Evolutionary conservation across 2,113 vertebrate species (phyloP).

Genomic region (Pollimyrus isidori): DNA sequence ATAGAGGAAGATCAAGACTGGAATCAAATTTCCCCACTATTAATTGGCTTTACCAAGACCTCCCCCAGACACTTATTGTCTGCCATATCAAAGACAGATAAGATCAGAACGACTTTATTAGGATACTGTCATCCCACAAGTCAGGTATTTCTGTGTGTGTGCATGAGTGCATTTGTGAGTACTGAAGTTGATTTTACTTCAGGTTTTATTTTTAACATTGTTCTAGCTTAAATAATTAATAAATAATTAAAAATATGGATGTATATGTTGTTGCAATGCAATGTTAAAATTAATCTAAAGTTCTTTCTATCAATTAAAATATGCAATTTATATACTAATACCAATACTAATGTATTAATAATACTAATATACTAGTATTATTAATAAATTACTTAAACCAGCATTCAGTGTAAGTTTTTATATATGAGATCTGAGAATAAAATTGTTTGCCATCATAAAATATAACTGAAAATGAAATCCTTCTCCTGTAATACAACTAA

Average conservation of each 20-base stretch:
- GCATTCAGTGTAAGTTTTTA: neutral
- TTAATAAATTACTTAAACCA: neutral
- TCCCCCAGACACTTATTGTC: neutral
- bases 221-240: neutral
- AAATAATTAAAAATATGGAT: neutral
- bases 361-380: neutral
- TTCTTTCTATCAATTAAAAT: neutral
- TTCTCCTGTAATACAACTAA: neutral
- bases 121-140: neutral
- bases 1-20: conserved; percentile 18
- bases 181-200: neutral
- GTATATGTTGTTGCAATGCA: neutral
- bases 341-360: neutral
- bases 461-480: neutral
- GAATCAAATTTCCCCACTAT: conserved; percentile 16
- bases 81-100: conserved; percentile 11
- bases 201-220: neutral
- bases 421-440: neutral
- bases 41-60: conserved; percentile 19
- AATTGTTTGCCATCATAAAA: neutral
- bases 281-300: neutral
- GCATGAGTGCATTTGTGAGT: neutral
- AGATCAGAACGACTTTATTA: conserved; percentile 26
- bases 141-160: neutral
- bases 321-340: neutral